Evolutionary conservation across 2,113 vertebrate species (phyloP).

Genomic region (Otus sunia): DNA sequence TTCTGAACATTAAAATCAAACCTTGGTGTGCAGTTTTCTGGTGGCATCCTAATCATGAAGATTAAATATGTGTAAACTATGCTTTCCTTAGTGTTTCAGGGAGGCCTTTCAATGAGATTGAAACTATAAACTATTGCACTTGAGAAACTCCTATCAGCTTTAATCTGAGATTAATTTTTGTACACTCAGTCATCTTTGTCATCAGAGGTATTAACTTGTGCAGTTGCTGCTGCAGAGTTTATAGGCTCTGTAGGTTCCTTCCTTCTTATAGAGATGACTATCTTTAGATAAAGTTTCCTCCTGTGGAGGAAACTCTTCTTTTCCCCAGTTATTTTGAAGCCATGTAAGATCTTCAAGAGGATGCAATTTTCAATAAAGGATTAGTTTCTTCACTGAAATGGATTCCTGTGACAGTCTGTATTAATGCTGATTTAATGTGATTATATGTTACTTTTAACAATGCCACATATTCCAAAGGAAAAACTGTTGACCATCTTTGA

Average conservation of each 20-base stretch:
- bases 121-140: background rate
- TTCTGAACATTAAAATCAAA: background rate
- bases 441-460: background rate
- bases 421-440: background rate
- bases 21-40: background rate
- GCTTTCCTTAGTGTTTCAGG: background rate
- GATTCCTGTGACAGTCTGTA: background rate
- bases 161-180: background rate
- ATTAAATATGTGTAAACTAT: background rate
- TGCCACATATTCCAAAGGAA: background rate
- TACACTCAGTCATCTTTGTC: background rate
- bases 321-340: background rate
- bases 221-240: background rate
- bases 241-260: background rate
- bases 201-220: background rate
- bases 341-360: background rate
- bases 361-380: background rate
- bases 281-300: background rate
- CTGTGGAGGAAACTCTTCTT: fast-evolving
- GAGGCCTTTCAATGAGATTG: background rate
- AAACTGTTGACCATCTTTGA: background rate
- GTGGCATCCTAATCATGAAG: background rate
- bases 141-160: background rate
- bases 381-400: background rate
- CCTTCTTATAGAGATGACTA: background rate